Evolutionary conservation across 2,797 vertebrate genomes (phyloP), one percentile per base, ranked within the genome.

Genomic region (Sebastes vulpes): DNA sequence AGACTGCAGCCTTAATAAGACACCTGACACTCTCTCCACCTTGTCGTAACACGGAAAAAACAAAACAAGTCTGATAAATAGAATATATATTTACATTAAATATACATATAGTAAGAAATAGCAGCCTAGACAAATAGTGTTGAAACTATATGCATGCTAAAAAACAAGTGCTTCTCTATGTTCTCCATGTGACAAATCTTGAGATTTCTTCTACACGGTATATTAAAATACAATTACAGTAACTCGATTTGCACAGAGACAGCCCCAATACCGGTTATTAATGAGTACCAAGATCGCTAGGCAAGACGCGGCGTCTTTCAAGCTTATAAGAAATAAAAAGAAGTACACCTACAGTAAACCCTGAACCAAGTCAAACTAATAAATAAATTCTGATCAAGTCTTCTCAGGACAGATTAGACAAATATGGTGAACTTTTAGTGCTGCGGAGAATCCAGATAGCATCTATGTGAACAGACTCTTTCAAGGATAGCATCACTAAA

Each of bases 371-470:
- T 93, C 92, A 88, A 94, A 93, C 95, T 94, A 96, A 96, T 96
- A 97, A 96, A 97, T 96, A 96, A 87, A 94, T 91, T 94, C 93
- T 91, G 93, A 95, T 97, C 96, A 97, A 97, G 96, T 97, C 95
- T 96, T 96, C 85, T 96, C 96, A 97, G 96, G 96, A 96, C 89
- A 94, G 95, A 96, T 94, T 92, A 92, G 94, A 95, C 90, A 90
- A 90, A 94, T 91, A 92, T 90, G 69, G 72, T 81, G 80, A 94
- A 87, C 79, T 82, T 95, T 94, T 94, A 94, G 94, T 92, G 93
- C 91, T 88, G 57, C 77, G 54, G 86, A 83, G 84, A 93, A 88
- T 86, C 75, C 65, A 77, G 71, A 75, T 66, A 90, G 72, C 79
- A 77, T 84, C 61, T 69, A 75, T 65, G 69, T 76, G 77, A 84